Evolutionary conservation across 2,797 vertebrate species (phyloP), one percentile per base, ranked within the genome.

Genomic region (Myripristis jacobus): DNA sequence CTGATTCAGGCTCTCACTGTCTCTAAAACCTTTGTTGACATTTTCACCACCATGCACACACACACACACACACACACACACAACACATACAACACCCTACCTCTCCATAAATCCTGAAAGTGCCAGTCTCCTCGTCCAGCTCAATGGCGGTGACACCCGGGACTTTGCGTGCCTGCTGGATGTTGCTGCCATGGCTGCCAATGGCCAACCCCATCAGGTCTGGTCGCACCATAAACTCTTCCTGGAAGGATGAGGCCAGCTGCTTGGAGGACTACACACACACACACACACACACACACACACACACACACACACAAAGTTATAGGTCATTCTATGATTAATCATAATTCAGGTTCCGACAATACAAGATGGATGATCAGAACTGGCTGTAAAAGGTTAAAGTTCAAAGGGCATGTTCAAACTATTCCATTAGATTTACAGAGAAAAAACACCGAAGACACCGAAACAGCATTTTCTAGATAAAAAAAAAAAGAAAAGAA

Each of bases 131-230:
- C 82, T 99, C 98, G 57, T 99, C 97, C 64, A 99, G 91, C 70
- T 99, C 98, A 66, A 99, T 99, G 75, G 98, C 97, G 2, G 97
- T 96, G 87, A 99, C 96, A 41, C 98, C 97, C 6, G 95, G 92
- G 70, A 98, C 96, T 68, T 98, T 99, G n/a, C 98, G 94, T 77
- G 98, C 98, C 82, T 98, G 97, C 34, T 99, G 98, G 73, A 99
- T 99, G 92, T 99, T 99, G 91, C 89, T 98, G 83, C 98, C 98
- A 29, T 99, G 98, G 0, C 96, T 99, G 87, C 98, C 98, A 68
- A 99, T 99, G 85, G 98, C 97, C 41, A 99, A 94, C 43, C 98
- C 98, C 96, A 99, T 97, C 88, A 99, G 93, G 89, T 99, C 97
- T 63, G 96, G 92, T 93, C 96, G 93, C 84, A 99, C 98, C 38